Evolutionary conservation across 1,140 invertebrate genomes (phyloP).

Genomic region (Sycophila sp.): DNA sequence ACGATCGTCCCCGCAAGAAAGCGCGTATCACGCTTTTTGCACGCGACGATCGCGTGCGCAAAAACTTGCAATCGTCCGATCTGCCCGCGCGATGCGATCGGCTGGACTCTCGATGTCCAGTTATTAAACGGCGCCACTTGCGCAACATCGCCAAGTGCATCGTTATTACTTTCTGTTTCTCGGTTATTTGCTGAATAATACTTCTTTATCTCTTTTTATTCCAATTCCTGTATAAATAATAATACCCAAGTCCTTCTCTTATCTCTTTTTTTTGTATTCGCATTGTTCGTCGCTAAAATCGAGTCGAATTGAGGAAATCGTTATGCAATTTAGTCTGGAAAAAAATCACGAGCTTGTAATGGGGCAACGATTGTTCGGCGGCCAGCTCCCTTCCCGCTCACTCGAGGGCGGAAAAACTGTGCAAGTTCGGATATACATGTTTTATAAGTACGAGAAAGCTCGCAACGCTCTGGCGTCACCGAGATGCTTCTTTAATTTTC

Average conservation of each 20-base stretch:
- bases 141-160: neutral
- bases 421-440: slow-evolving; percentile 27
- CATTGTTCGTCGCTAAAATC: no score
- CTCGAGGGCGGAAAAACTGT: neutral
- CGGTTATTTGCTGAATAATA: no score
- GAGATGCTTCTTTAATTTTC: neutral
- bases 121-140: neutral
- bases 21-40: neutral
- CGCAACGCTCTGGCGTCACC: slow-evolving; percentile 22
- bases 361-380: neutral
- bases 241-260: no score
- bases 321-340: no score
- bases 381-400: neutral
- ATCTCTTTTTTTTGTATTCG: no score
- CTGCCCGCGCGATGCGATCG: neutral
- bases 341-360: no score
- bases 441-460: slow-evolving; percentile 34
- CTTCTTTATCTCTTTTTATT: no score
- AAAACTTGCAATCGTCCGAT: no score
- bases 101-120: neutral
- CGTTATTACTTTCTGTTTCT: neutral
- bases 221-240: no score
- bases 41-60: neutral
- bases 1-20: neutral
- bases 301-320: neutral